phyloP scores from a whole-genome alignment of 2,888 invertebrate species.

The Parnassius smintheus region DNA sequence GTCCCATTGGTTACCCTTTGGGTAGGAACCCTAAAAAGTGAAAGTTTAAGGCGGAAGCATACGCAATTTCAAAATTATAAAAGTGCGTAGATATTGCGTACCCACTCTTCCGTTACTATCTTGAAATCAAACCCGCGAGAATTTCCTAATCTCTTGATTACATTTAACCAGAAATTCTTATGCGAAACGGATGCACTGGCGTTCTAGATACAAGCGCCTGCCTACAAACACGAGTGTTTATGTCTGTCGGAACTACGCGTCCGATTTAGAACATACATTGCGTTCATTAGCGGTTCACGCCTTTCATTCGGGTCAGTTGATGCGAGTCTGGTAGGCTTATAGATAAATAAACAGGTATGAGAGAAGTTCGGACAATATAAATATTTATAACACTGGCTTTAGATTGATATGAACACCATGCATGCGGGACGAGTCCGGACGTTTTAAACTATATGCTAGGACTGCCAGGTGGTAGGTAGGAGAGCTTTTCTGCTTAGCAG shows the following conservation, averaged over 20 bases:
- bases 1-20: too few species aligned
- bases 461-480: too few species aligned
- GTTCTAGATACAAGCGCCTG: conserved; percentile 38
- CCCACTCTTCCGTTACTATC: conserved; percentile 15
- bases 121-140: conserved; percentile 19
- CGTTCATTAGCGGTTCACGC: conserved; percentile 37
- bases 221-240: conserved; percentile 46
- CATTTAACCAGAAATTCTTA: conserved; percentile 29
- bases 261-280: conserved; percentile 59
- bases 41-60: conserved; percentile 10
- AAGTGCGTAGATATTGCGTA: conserved; percentile 7
- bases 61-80: conserved; percentile 14
- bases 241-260: conserved; percentile 39
- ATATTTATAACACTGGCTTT: conserved; percentile 26
- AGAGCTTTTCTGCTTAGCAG: too few species aligned
- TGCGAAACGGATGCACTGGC: conserved; percentile 51
- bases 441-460: too few species aligned
- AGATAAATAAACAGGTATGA: conserved; percentile 29
- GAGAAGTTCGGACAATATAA: conserved; percentile 23
- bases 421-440: neutral
- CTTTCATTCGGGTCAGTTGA: conserved; percentile 40
- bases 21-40: neutral
- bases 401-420: conserved; percentile 14
- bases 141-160: conserved; percentile 33
- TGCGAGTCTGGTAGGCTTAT: conserved; percentile 21